Percentiles rank a stretch among this genome's conserved stretches.
Conservation (phyloP, 2,888 invertebrate genomes). For the Pterobdella sp. region DNA sequence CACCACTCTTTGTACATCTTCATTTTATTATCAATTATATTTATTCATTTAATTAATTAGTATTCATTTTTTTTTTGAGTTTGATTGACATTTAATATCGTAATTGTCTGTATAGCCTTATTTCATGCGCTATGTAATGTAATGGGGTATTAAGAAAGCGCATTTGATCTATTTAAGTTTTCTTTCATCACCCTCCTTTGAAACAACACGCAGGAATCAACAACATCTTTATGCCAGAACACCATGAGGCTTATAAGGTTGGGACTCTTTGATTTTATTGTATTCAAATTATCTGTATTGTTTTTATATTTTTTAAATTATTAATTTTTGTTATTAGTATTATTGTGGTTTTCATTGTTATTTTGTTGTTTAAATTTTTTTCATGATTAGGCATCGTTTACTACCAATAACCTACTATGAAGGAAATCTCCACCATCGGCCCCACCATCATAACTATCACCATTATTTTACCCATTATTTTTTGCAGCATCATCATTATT, state of each 20-base stretch:
- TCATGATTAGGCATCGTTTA: background rate
- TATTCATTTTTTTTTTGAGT: background rate
- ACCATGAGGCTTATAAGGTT: slow-evolving; percentile 13
- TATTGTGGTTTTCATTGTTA: background rate
- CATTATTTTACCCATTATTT: background rate
- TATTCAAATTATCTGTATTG: background rate
- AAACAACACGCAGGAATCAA: slow-evolving; percentile 12
- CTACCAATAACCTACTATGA: no score
- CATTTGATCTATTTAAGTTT: background rate
- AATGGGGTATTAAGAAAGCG: background rate
- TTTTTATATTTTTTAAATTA: no score
- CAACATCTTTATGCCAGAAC: slow-evolving; percentile 18
- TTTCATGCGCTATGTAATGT: no score
- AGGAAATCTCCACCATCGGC: no score
- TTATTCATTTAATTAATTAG: background rate
- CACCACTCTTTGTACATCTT: no score
- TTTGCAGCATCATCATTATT: background rate
- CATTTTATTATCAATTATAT: background rate
- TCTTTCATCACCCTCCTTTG: background rate
- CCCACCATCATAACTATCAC: background rate
- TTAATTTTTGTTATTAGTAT: background rate
- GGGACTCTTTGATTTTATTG: background rate
- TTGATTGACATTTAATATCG: no score
- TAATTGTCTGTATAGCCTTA: no score
- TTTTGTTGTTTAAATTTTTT: background rate